Evolutionary conservation across 2,797 vertebrate species (phyloP).

Genomic region (Thamnophis elegans): DNA sequence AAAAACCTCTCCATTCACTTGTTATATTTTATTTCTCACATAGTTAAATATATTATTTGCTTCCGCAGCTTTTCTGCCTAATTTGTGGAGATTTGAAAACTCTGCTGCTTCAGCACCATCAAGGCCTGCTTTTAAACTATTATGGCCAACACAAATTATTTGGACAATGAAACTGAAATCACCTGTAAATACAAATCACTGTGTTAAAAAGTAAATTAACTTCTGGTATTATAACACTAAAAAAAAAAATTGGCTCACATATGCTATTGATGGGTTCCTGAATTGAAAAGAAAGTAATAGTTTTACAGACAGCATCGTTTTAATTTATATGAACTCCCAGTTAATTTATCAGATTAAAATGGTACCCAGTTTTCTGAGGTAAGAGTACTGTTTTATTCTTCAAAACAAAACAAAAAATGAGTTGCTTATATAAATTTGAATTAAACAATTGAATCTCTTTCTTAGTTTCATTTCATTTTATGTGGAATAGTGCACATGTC

Average conservation of each 20-base stretch:
- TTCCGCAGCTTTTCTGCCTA: constrained; percentile 64
- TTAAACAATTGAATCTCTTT: not conserved
- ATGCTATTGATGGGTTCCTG: constrained; percentile 7
- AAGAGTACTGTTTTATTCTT: not conserved
- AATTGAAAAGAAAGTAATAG: not conserved
- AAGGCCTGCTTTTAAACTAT: constrained; percentile 58
- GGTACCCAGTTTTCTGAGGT: not conserved
- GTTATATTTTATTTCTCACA: constrained; percentile 40
- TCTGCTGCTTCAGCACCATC: constrained; percentile 64
- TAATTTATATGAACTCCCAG: not conserved
- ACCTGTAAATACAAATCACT: constrained; percentile 17
- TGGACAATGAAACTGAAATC: constrained; percentile 59
- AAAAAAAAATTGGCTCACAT: not conserved
- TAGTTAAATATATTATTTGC: constrained; percentile 66
- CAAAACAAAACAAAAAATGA: too few species aligned
- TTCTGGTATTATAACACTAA: constrained; percentile 1
- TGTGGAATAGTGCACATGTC: not conserved
- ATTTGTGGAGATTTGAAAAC: constrained; percentile 51
- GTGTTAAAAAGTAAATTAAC: not conserved
- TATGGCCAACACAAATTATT: constrained; percentile 57
- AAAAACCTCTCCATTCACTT: constrained; percentile 12
- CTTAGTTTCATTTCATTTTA: not conserved
- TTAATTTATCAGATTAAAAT: not conserved
- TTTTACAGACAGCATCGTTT: not conserved
- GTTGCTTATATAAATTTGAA: not conserved